phyloP scores from a whole-genome alignment of 1,140 invertebrate species.

The Coenobita brevimanus region DNA sequence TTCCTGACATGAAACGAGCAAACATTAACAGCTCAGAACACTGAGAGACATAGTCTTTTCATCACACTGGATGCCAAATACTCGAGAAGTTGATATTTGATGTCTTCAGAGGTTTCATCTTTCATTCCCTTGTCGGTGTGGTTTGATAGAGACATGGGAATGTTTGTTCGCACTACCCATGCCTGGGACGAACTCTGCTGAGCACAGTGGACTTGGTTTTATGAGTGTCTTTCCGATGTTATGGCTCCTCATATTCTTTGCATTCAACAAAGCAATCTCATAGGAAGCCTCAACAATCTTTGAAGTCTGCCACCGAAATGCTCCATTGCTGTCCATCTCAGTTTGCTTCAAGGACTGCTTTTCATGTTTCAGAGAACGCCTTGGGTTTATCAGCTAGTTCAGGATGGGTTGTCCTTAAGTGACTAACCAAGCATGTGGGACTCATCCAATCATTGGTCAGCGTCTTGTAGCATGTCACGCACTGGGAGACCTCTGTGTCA shows the following conservation, averaged over 20 bases:
- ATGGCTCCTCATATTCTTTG: slow-evolving; percentile 18
- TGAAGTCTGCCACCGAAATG: not conserved
- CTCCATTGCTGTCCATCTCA: slow-evolving; percentile 2
- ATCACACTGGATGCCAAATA: slow-evolving; percentile 38
- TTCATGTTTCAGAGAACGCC: not conserved
- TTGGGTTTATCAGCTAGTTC: slow-evolving; percentile 19
- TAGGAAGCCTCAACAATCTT: slow-evolving; percentile 24
- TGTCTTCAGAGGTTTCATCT: slow-evolving; percentile 24
- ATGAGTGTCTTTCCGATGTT: slow-evolving; percentile 7
- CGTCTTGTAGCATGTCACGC: slow-evolving; percentile 8
- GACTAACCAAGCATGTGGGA: slow-evolving; percentile 1
- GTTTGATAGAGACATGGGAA: slow-evolving; percentile 31
- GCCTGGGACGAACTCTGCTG: slow-evolving; percentile 10
- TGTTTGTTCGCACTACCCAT: slow-evolving; percentile 7
- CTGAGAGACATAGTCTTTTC: slow-evolving; percentile 29
- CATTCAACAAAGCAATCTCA: slow-evolving; percentile 25
- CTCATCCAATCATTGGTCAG: slow-evolving; percentile 8
- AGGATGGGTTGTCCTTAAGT: not conserved
- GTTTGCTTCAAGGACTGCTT: not conserved
- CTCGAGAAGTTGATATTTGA: slow-evolving; percentile 29
- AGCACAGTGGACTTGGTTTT: not conserved
- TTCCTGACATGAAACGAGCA: slow-evolving; percentile 17
- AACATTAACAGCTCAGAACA: slow-evolving; percentile 14
- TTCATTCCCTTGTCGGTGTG: slow-evolving; percentile 31
- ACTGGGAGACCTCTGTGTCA: slow-evolving; percentile 6